Base-by-base conservation (phyloP, 2,113 vertebrate species). In the Pedionomus torquatus region DNA sequence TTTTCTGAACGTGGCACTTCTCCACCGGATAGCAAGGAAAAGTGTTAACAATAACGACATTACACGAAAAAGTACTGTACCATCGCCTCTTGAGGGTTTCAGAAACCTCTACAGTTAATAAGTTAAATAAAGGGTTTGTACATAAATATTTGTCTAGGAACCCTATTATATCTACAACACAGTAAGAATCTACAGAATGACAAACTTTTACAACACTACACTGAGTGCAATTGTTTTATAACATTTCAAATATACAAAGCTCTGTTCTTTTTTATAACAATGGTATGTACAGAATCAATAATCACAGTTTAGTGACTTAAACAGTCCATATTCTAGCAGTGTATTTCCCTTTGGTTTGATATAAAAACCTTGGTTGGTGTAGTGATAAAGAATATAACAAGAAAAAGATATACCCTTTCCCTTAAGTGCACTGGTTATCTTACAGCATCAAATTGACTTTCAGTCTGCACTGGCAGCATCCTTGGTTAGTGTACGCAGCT, bases 111-210 rank as follows among this genome's bases (percentile, higher is more conserved):
- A 98, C 98, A 98, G 98, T 98, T 99, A 98, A 98, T 97, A 99
- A 98, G 98, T 99, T 98, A 98, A 99, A 98, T 98, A 98, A 98
- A 98, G 98, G 97, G 97, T 98, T 98, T 97, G 97, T 98, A 99
- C 99, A 99, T 99, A 99, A 99, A 99, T 99, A 99, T 99, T 99
- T 96, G 98, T 99, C 99, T 99, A 99, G 98, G 98, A 99, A 98
- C 97, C 98, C 98, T 99, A 99, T 98, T 97, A 97, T 99, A 99
- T 98, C 98, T 98, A 99, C 99, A 98, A 98, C 99, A 99, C 99
- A 98, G 98, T 98, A 98, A 98, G 98, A 98, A 98, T 99, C 99
- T 99, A 99, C 99, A 99, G 98, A 98, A 98, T 98, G 98, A 99
- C 99, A 99, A 99, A 99, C 99, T 98, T 98, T 99, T 99, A 99